Conservation (phyloP, 2,888 invertebrate species). For the Melipona bicolor region DNA sequence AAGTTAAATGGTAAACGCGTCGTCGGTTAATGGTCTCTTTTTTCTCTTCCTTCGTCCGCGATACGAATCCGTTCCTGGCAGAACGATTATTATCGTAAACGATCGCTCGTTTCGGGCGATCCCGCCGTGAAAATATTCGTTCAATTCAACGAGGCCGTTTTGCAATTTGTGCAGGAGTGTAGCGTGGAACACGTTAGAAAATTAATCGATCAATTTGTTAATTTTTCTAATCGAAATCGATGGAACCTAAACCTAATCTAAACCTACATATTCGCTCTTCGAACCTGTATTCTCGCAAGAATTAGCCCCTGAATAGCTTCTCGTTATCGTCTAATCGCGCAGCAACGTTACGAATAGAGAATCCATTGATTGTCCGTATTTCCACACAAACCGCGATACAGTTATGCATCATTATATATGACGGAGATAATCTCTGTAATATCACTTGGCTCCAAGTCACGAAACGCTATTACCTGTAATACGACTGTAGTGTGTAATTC, state of each 20-base stretch:
- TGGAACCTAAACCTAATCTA: too few species aligned
- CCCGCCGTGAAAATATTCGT: neutral
- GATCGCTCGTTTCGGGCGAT: constrained; percentile 12
- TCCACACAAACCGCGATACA: neutral
- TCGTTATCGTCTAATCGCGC: constrained; percentile 5
- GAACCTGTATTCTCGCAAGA: neutral
- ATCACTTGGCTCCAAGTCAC: constrained; percentile 5
- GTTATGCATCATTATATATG: neutral
- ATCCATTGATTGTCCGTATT: neutral
- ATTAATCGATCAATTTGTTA: neutral
- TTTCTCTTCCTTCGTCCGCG: neutral
- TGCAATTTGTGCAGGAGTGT: neutral
- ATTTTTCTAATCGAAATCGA: too few species aligned
- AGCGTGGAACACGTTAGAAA: neutral
- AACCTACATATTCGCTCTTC: neutral
- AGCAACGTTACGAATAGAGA: neutral
- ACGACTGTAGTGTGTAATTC: constrained; percentile 7
- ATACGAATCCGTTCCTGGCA: constrained; percentile 6
- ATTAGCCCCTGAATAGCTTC: neutral
- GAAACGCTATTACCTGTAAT: constrained; percentile 14
- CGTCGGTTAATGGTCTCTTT: constrained; percentile 56
- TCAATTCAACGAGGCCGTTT: neutral
- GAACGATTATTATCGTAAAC: constrained; percentile 49
- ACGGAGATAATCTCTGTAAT: constrained; percentile 10
- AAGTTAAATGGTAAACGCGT: constrained; percentile 56